Conservation (phyloP, 1,140 invertebrate species). For the Hypothenemus hampei region DNA sequence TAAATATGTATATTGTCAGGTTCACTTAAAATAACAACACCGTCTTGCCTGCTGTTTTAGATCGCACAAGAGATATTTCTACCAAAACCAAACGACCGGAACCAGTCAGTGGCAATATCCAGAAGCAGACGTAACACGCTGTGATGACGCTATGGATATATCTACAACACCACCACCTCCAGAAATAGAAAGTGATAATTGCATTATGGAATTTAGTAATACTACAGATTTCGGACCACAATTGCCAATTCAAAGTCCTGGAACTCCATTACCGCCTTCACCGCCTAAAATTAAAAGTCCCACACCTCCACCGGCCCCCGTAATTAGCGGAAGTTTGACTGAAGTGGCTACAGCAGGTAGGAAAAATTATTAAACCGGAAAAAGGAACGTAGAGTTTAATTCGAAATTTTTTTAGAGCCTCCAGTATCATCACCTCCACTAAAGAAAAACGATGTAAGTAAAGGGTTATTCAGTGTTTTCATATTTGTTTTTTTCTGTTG, state of each 20-base stretch:
- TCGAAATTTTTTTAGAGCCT: too few species aligned
- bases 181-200: not conserved
- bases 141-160: constrained; percentile 58
- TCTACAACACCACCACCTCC: constrained; percentile 53
- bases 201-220: not conserved
- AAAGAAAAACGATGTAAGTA: too few species aligned
- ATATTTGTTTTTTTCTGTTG: too few species aligned
- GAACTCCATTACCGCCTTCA: constrained; percentile 40
- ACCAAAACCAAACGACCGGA: constrained; percentile 55
- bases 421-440: too few species aligned
- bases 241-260: constrained; percentile 32
- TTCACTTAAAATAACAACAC: too few species aligned
- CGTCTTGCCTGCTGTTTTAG: constrained; percentile 53
- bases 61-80: constrained; percentile 65
- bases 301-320: constrained; percentile 42
- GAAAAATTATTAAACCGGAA: too few species aligned
- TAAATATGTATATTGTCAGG: too few species aligned
- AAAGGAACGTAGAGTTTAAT: too few species aligned
- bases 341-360: constrained; percentile 8
- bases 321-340: constrained; percentile 29
- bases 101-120: constrained; percentile 66
- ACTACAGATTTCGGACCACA: constrained; percentile 13
- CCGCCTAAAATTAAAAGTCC: constrained; percentile 36
- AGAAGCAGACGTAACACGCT: constrained; percentile 49
- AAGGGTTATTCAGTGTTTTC: too few species aligned